These are phyloP conservation scores for Enteromius afrohamiltoni DNA, from an alignment of 2,797 vertebrate species.

Conservation along the genomic window DNA sequence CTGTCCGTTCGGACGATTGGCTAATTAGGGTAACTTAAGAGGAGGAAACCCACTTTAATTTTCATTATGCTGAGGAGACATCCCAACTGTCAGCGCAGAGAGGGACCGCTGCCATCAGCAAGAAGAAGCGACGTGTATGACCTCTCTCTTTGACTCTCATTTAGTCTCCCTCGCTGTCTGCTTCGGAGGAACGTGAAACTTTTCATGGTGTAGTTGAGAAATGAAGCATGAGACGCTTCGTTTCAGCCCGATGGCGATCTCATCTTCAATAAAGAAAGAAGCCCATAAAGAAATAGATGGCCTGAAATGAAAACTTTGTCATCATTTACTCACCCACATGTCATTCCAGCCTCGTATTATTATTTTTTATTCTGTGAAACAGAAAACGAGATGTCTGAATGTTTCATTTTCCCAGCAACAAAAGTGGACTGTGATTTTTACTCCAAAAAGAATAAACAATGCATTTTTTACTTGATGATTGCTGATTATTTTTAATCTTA, in stretches of 20 bases:
- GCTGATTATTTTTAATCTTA: not conserved
- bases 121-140: conserved; percentile 25
- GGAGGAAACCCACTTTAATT: conserved; percentile 69
- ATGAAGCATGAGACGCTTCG: conserved; percentile 41
- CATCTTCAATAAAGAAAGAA: conserved; percentile 30
- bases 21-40: conserved; percentile 72
- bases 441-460: not conserved
- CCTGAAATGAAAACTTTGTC: conserved; percentile 24
- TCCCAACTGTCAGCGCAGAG: conserved; percentile 58
- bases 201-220: conserved; percentile 31
- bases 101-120: conserved; percentile 38
- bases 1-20: conserved; percentile 58
- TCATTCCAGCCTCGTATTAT: not conserved
- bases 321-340: conserved; percentile 22
- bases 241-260: conserved; percentile 5
- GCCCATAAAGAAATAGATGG: conserved; percentile 32
- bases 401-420: not conserved
- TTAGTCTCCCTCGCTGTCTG: conserved; percentile 25
- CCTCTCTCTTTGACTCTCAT: conserved; percentile 58
- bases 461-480: not conserved
- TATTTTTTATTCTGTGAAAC: conserved; percentile 15
- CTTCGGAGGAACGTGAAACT: not conserved
- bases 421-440: not conserved
- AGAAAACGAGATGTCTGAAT: conserved; percentile 4
- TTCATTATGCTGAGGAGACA: conserved; percentile 66